Conservation (phyloP, 2,797 vertebrate species). For the Crocodylus rhombifer region DNA sequence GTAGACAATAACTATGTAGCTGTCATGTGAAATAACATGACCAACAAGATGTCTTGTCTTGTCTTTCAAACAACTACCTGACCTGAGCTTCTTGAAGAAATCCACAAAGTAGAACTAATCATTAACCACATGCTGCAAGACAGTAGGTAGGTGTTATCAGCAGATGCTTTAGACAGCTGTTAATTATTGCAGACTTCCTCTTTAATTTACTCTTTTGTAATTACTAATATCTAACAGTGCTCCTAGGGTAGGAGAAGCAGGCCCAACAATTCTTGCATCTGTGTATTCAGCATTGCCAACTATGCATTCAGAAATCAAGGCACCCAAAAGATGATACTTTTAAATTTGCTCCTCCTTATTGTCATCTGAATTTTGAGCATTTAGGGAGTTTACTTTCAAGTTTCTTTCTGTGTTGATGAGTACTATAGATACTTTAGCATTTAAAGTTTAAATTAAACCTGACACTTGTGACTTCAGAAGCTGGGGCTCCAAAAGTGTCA, state of each 20-base stretch:
- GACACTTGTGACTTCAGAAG: background rate
- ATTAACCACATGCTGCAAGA: background rate
- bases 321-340: background rate
- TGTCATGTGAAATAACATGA: background rate
- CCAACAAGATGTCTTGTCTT: background rate
- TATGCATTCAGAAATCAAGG: background rate
- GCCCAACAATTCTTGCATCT: background rate
- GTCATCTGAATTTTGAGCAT: background rate
- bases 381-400: background rate
- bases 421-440: background rate
- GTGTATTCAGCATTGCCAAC: background rate
- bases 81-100: background rate
- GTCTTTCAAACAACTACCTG: background rate
- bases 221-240: background rate
- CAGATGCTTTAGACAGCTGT: background rate
- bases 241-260: background rate
- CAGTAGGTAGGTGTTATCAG: background rate
- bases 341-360: background rate
- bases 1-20: background rate
- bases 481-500: background rate
- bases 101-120: background rate
- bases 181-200: background rate
- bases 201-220: background rate
- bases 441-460: background rate
- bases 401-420: background rate